phyloP scores from a whole-genome alignment of 2,797 vertebrate genomes.

The Cheracebus regulus region DNA sequence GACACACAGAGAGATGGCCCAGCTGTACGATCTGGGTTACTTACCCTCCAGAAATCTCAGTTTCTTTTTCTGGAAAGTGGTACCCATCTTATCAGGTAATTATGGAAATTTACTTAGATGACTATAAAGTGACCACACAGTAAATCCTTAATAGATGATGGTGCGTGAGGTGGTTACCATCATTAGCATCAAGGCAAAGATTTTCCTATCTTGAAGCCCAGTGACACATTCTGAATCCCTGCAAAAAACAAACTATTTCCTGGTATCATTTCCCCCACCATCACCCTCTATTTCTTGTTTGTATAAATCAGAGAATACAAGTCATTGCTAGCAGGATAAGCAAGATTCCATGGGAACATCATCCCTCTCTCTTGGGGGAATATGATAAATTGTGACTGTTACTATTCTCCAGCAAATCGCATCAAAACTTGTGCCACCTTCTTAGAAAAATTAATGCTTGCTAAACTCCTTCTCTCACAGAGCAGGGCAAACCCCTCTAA shows the following conservation, averaged over 20 bases:
- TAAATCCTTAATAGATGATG: background rate
- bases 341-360: background rate
- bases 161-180: no score
- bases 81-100: background rate
- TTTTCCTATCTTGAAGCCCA: background rate
- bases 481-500: background rate
- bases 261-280: no score
- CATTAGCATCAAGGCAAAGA: background rate
- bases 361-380: background rate
- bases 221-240: background rate
- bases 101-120: background rate
- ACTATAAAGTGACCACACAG: background rate
- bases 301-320: background rate
- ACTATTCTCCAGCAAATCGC: background rate
- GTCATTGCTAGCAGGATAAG: background rate
- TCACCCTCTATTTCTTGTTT: background rate
- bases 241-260: background rate
- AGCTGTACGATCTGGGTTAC: rapidly evolving
- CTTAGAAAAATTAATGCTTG: background rate
- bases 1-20: background rate
- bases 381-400: background rate
- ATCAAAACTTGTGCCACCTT: background rate
- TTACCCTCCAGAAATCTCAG: background rate
- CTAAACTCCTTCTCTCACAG: background rate
- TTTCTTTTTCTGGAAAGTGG: background rate